Evolutionary conservation across 2,113 vertebrate genomes (phyloP).

Genomic region (Echinops telfairi): DNA sequence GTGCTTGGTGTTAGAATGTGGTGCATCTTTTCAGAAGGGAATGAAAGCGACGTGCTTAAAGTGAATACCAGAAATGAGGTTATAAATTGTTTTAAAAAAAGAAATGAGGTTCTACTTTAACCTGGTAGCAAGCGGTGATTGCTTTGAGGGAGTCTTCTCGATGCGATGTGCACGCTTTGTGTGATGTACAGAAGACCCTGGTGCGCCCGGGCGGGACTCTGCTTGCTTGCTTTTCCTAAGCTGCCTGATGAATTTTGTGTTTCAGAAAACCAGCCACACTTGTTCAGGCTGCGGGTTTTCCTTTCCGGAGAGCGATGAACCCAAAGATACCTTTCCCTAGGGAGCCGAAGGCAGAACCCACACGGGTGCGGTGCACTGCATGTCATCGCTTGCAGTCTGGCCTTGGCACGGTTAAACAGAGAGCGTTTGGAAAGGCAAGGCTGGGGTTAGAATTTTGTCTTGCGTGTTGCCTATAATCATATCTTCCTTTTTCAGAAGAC

Average conservation of each 20-base stretch:
- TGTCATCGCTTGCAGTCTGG: background rate
- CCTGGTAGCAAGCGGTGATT: background rate
- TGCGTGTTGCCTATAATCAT: conserved; percentile 40
- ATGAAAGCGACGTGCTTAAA: background rate
- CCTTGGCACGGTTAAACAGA: conserved; percentile 38
- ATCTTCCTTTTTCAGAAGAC: conserved; percentile 47
- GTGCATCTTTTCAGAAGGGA: conserved; percentile 16
- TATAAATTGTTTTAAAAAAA: too few relatives aligned
- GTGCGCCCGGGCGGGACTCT: background rate
- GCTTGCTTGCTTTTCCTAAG: conserved; percentile 39
- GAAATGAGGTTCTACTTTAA: background rate
- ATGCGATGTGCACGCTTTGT: background rate
- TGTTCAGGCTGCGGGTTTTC: conserved; percentile 18
- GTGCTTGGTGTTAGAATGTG: background rate
- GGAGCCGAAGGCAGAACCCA: background rate
- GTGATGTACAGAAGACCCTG: background rate
- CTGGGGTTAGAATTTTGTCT: background rate
- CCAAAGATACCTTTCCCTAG: background rate
- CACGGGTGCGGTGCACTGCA: background rate
- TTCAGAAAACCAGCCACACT: background rate
- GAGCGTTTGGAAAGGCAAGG: conserved; percentile 24
- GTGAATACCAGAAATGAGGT: background rate
- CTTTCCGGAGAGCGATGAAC: background rate
- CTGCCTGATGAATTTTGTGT: background rate
- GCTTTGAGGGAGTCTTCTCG: background rate